Conservation (phyloP, 2,888 invertebrate genomes). For the Iselma pallidipennis region DNA sequence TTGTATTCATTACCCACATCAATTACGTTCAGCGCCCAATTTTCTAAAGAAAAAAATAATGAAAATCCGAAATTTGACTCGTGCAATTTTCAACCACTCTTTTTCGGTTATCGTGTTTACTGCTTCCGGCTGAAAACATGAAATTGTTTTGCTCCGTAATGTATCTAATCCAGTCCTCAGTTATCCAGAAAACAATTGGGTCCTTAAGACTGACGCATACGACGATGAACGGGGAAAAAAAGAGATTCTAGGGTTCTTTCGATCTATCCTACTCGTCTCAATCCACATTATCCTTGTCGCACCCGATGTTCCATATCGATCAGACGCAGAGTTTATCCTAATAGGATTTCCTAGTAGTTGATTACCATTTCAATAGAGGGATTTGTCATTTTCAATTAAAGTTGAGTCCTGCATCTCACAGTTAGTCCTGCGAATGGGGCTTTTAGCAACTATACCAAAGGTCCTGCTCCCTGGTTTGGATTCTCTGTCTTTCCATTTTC, state of each 20-base stretch:
- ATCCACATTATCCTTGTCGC: slow-evolving; percentile 26
- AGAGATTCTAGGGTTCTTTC: slow-evolving; percentile 17
- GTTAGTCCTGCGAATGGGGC: slow-evolving; percentile 43
- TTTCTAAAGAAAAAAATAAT: background rate
- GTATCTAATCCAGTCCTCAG: background rate
- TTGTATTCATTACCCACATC: background rate
- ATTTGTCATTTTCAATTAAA: slow-evolving; percentile 61
- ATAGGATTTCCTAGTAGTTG: slow-evolving; percentile 60
- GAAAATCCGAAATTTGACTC: background rate
- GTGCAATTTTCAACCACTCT: background rate
- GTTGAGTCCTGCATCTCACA: slow-evolving; percentile 57
- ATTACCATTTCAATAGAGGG: slow-evolving; percentile 61
- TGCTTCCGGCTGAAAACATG: background rate
- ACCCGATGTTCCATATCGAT: slow-evolving; percentile 48
- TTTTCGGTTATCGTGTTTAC: background rate
- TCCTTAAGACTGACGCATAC: background rate
- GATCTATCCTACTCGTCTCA: slow-evolving; percentile 22
- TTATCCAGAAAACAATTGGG: background rate
- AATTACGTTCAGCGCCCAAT: background rate
- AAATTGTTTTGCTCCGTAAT: background rate
- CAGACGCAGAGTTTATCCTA: slow-evolving; percentile 58
- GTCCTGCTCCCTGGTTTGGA: slow-evolving; percentile 23
- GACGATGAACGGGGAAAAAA: background rate
- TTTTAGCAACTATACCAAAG: slow-evolving; percentile 37
- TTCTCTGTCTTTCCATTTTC: background rate